Percentiles rank a stretch among this genome's conserved stretches.
Conservation (phyloP, 2,888 invertebrate genomes). For the Aradus depressus region DNA sequence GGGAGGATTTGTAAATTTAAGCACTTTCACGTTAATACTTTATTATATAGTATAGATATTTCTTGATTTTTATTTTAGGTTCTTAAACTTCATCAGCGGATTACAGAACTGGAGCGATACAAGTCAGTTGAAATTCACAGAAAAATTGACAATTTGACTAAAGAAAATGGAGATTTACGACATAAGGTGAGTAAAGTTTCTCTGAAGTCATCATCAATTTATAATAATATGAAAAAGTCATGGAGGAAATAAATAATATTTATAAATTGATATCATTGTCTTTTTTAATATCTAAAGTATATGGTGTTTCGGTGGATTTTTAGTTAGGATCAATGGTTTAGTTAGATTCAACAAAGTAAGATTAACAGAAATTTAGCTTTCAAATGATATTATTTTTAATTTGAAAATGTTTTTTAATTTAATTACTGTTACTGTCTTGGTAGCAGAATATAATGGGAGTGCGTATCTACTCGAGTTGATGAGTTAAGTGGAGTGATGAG, state of each 20-base stretch:
- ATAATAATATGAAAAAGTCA: not conserved
- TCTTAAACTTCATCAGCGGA: slow-evolving; percentile 2
- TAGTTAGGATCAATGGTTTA: too few relatives aligned
- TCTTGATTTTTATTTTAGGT: slow-evolving; percentile 2
- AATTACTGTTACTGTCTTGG: too few relatives aligned
- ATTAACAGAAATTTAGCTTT: too few relatives aligned
- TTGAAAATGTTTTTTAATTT: too few relatives aligned
- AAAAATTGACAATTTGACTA: not conserved
- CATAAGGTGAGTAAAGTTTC: not conserved
- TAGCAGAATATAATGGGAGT: too few relatives aligned
- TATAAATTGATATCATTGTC: not conserved
- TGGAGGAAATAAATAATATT: not conserved
- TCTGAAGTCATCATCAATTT: not conserved
- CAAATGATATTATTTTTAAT: too few relatives aligned
- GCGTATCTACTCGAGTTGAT: too few relatives aligned
- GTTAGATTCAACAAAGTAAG: too few relatives aligned
- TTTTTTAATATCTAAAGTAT: too few relatives aligned
- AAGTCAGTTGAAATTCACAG: not conserved
- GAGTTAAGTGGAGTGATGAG: too few relatives aligned
- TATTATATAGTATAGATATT: not conserved
- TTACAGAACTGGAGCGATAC: slow-evolving; percentile 6
- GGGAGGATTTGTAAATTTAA: not conserved
- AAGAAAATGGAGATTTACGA: not conserved
- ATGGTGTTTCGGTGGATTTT: too few relatives aligned
- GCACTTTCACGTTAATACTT: too few relatives aligned